phyloP scores from a whole-genome alignment of 2,113 vertebrate genomes.

The Lagopus muta region DNA sequence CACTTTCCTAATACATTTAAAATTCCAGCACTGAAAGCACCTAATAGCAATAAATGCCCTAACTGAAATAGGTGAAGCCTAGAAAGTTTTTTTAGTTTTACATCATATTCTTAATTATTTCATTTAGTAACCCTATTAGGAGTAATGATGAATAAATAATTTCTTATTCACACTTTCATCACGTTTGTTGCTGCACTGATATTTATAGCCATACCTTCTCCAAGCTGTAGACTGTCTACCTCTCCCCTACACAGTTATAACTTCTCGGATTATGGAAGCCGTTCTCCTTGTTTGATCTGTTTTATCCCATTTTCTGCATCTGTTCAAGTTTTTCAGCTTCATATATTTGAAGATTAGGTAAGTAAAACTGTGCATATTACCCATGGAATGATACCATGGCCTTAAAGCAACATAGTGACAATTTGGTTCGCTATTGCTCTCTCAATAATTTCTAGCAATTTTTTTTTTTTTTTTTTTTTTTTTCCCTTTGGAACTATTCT shows the following conservation, averaged over 20 bases:
- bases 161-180: background rate
- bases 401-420: background rate
- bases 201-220: background rate
- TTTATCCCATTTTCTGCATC: background rate
- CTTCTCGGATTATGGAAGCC: background rate
- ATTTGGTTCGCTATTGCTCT: background rate
- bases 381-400: background rate
- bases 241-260: background rate
- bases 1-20: background rate
- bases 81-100: background rate
- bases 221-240: background rate
- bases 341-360: background rate
- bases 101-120: background rate
- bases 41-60: background rate
- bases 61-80: background rate
- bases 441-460: background rate
- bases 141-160: background rate
- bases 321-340: conserved; percentile 1
- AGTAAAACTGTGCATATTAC: background rate
- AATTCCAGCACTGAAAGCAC: background rate
- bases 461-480: background rate
- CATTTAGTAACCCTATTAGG: background rate
- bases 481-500: background rate
- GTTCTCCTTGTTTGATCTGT: background rate
- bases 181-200: background rate